A percentile compares a stretch with the other conserved stretches of the same genome.
phyloP scores from a whole-genome alignment of 2,797 vertebrate genomes.

The Alauda arvensis region DNA sequence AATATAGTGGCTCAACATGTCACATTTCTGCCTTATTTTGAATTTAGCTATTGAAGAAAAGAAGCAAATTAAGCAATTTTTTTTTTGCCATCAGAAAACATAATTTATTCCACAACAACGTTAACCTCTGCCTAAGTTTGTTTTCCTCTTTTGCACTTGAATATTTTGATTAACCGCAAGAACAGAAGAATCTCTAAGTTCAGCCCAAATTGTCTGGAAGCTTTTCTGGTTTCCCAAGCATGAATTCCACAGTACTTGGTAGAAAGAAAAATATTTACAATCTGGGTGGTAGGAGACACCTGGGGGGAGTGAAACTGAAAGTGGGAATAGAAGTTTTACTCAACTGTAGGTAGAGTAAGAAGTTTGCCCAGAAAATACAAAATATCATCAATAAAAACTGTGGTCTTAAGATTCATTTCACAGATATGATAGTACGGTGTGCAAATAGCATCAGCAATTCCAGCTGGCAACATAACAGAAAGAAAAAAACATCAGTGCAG shows the following conservation, averaged over 20 bases:
- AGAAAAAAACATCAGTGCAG: not conserved
- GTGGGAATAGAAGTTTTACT: not conserved
- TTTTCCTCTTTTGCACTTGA: not conserved
- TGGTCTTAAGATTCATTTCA: conserved; percentile 11
- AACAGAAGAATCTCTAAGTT: not conserved
- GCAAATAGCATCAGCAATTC: not conserved
- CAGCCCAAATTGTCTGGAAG: not conserved
- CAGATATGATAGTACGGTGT: not conserved
- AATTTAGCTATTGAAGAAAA: not conserved
- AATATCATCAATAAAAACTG: not conserved
- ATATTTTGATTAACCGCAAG: not conserved
- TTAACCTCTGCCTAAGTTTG: not conserved
- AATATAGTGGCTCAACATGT: not conserved
- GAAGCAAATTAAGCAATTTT: not conserved
- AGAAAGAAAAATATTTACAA: conserved; percentile 13
- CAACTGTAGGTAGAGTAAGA: not conserved
- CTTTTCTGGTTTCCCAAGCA: not conserved
- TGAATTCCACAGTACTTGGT: not conserved
- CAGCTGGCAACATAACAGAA: conserved; percentile 13
- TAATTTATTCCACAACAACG: not conserved
- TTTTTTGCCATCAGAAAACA: not conserved
- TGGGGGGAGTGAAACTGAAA: not conserved
- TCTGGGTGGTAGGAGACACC: not conserved
- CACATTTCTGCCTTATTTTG: not conserved
- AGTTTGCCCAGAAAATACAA: conserved; percentile 14